Evolutionary conservation across 2,113 vertebrate species (phyloP), one percentile per base, ranked within the genome.

Genomic region (Dryoscopus gambensis): DNA sequence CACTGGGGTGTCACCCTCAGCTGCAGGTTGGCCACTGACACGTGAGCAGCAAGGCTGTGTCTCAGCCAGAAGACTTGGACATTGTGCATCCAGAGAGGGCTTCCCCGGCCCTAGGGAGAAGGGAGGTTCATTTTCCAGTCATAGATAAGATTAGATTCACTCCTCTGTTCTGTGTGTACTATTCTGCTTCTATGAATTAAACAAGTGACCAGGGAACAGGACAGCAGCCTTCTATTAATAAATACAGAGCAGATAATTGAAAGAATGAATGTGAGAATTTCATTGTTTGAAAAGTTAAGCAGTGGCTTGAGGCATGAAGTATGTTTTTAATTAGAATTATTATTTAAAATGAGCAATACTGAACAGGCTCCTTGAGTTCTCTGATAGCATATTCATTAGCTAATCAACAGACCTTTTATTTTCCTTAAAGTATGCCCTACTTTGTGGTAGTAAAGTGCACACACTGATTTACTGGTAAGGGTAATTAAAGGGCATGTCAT

Each of bases 401-500:
- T 93, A 83, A 90, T 89, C 83, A 77, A 35, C 70, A 78, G 71
- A 81, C n/a, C 56, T 89, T 89, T 87, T 90, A 81, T 75, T 89
- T 96, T 74, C 77, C 65, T 91, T 95, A 87, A 94, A 92, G 91
- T 84, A 75, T 94, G 86, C 63, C 87, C 78, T 89, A 50, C 64
- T 96, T 83, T 70, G 70, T 5, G 2, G 82, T 92, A 95, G 80
- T 96, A 85, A 96, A 96, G 95, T 91, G 70, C 95, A 89, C 84
- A 83, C 5, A 9, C 47, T 83, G 88, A 90, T 95, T 93, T 95
- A 90, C 65, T 90, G 90, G 80, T 84, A 85, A 78, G 83, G 79
- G 85, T 90, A 93, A 95, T 90, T 90, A 90, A 80, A 95, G 81
- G 46, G 40, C 85, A 82, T 91, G 73, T 93, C 90, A 96, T 91